These are phyloP conservation scores for Electrona antarctica DNA, from an alignment of 2,113 vertebrate species.

Conservation along the genomic window DNA sequence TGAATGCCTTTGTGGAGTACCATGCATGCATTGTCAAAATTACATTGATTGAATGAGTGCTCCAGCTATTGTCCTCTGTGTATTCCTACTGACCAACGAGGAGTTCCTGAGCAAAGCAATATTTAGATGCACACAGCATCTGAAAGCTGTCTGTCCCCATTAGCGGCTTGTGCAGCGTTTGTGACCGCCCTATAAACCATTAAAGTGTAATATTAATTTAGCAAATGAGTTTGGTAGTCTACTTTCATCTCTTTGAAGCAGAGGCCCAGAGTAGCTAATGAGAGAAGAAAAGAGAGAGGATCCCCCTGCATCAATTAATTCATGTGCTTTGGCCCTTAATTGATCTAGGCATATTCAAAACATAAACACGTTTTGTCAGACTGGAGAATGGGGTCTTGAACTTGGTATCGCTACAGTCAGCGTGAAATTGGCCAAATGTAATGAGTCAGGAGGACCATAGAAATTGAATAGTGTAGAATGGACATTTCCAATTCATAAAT, in stretches of 20 bases:
- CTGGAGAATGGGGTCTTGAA: neutral
- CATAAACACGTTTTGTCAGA: neutral
- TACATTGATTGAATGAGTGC: too few species aligned
- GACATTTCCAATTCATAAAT: too few species aligned
- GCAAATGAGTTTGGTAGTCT: slow-evolving; percentile 42
- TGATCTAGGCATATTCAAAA: slow-evolving; percentile 17
- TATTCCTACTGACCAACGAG: too few species aligned
- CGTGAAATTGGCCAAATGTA: neutral
- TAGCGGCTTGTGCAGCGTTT: slow-evolving; percentile 6
- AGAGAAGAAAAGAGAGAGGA: slow-evolving; percentile 32
- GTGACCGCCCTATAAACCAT: slow-evolving; percentile 20
- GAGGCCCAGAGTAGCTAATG: slow-evolving; percentile 46
- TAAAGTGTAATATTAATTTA: slow-evolving; percentile 45
- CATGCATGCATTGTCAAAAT: too few species aligned
- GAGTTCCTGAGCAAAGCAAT: neutral
- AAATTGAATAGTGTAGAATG: too few species aligned
- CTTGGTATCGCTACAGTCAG: neutral
- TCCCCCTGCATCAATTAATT: slow-evolving; percentile 33
- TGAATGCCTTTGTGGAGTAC: too few species aligned
- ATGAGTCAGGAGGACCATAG: neutral
- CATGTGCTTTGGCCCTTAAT: slow-evolving; percentile 26
- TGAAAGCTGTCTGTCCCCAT: slow-evolving; percentile 1
- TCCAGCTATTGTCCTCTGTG: too few species aligned
- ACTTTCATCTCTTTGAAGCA: slow-evolving; percentile 23
- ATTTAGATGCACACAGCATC: neutral